Evolutionary conservation across 2,797 vertebrate species (phyloP).

Genomic region (Prunella strophiata): DNA sequence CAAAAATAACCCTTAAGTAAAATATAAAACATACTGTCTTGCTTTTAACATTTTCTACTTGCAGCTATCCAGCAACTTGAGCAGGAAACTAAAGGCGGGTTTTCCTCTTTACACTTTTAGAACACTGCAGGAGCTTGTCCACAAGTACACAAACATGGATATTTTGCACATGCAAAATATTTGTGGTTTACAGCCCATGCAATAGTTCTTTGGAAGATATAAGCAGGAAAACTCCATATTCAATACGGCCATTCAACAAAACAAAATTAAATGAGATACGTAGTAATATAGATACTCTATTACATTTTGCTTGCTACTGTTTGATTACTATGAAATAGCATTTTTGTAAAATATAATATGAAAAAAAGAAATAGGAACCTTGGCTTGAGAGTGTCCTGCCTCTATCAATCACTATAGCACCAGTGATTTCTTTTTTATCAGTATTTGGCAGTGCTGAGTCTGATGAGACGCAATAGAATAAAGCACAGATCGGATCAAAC

Average conservation of each 20-base stretch:
- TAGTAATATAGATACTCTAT: conserved; percentile 28
- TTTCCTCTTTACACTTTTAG: conserved; percentile 74
- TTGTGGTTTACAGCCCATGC: conserved; percentile 53
- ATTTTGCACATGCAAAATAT: neutral
- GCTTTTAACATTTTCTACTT: conserved; percentile 70
- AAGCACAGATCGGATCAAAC: conserved; percentile 97
- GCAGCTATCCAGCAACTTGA: conserved; percentile 63
- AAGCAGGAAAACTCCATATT: conserved; percentile 66
- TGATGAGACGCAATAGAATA: conserved; percentile 95
- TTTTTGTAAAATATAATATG: conserved; percentile 24
- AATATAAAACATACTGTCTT: conserved; percentile 73
- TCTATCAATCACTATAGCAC: conserved; percentile 90
- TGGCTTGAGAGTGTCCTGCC: conserved; percentile 75
- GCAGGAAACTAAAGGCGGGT: conserved; percentile 63
- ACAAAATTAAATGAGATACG: conserved; percentile 63
- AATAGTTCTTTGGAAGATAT: conserved; percentile 67
- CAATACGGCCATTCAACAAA: conserved; percentile 58
- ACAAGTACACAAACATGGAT: neutral
- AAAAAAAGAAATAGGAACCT: conserved; percentile 80
- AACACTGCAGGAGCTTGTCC: conserved; percentile 68
- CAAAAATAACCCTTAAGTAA: conserved; percentile 75
- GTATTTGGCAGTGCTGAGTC: conserved; percentile 82
- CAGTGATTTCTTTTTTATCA: conserved; percentile 83
- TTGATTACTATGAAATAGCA: conserved; percentile 45
- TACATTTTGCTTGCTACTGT: conserved; percentile 60